Base-by-base conservation (phyloP, 2,113 vertebrate genomes). In the Cyphomyrus discorhynchus region DNA sequence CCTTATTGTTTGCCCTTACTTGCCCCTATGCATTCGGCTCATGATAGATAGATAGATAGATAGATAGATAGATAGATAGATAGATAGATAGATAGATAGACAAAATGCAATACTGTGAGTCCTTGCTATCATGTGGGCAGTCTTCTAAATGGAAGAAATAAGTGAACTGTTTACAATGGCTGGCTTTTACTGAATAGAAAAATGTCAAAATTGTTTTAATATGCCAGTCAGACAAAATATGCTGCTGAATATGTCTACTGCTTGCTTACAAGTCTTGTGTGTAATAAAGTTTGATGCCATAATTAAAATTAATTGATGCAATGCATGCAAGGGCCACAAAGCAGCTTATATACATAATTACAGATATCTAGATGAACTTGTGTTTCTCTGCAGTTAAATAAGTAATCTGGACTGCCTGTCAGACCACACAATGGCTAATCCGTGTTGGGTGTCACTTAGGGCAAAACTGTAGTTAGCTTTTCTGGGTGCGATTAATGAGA, bases 181-280 rank as follows among this genome's bases (percentile, higher is more conserved):
- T 80, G 74, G 74, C 74, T 80, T 80, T 80, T 42, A 80, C 39
- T 80, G 74, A 80, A 80, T 80, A 84, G 82, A 47, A 84, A 84
- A 24, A 84, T 47, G 21, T 46, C 42, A 84, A n/a, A 47, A 45
- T 47, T 4, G n/a, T 70, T 21, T 84, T 24, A 84, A 47, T 46
- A 84, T 84, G 82, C 39, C 21, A 84, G 82, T 84, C 82, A 46
- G 42, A 46, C 21, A 47, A 84, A 84, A 47, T 46, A 84, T 47
- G 42, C 39, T 24, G 21, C 82, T 47, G 82, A 84, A 46, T 47
- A 46, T 84, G 82, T 47, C 42, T 84, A 47, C 39, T 84, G 82
- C 19, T 24, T 84, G 45, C 24, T 84, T 84, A 47, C 39, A 83
- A 83, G 80, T 24, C 45, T 42, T 83, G 39, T 47, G 39, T 84